Base-by-base conservation (phyloP, 2,797 vertebrate genomes). In the Clarias laeviceps region DNA sequence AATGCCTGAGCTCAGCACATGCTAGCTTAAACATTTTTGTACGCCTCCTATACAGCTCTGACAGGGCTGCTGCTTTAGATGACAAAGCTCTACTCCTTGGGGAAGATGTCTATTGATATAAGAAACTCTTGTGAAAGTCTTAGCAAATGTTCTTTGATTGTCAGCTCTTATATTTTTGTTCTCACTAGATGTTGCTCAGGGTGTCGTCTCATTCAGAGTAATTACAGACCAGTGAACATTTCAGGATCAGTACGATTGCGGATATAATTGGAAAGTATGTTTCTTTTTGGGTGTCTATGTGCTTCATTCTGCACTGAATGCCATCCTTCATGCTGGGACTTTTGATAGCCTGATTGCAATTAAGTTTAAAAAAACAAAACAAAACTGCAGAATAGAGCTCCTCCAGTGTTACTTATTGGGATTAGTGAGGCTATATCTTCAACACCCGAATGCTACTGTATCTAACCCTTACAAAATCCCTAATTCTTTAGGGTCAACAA, bases 121-220 rank as follows among this genome's bases (percentile, higher is more conserved):
- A 83, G 80, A 69, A 85, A 78, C 83, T 45, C 34, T 56, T 57
- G 56, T 85, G 72, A 85, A 82, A 83, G 27, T 80, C 66, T 59
- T 56, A 84, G 85, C 80, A 59, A 84, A 61, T 66, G 69, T 84
- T 85, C 64, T 64, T 69, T 73, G 85, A 87, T 87, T 91, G 91
- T 92, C 90, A 90, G 89, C 78, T 89, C 84, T 57, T 73, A 88
- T 86, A 50, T 69, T 85, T 87, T 56, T 83, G 74, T 82, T 81
- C 59, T 87, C n/a, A 37, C 45, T 79, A 84, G 69, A 82, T 81
- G 82, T 73, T 59, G 73, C 90, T 87, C 89, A 88, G 88, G 87
- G 87, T 85, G 83, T 88, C 87, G 86, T 91, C 82, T 92, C 93
- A 92, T 92, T 93, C 91, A 91, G 89, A 88, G 79, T 92, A 93